Evolutionary conservation across 2,888 invertebrate genomes (phyloP).

Genomic region (Gari tellinella): DNA sequence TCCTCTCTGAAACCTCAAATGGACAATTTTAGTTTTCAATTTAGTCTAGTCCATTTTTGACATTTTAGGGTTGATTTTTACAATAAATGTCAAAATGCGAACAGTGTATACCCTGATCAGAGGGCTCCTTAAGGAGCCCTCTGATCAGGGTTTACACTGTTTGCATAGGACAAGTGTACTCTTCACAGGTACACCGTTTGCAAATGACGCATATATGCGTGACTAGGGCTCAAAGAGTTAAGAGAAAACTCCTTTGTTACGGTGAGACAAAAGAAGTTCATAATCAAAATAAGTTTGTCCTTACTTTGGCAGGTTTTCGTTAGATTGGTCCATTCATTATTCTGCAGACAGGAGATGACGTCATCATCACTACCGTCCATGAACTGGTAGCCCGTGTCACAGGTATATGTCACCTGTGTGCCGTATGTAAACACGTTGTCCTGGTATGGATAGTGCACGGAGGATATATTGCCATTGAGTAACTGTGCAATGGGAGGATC

Average conservation of each 20-base stretch:
- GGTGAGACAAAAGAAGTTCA: not conserved
- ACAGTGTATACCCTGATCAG: no score
- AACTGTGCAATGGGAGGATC: constrained; percentile 6
- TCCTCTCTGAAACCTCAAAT: no score
- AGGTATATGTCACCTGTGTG: constrained; percentile 27
- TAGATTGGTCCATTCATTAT: constrained; percentile 46
- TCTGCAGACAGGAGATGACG: constrained; percentile 32
- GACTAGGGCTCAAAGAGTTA: no score
- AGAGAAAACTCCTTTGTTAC: not conserved
- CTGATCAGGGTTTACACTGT: no score
- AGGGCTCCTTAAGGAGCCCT: no score
- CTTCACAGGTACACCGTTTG: no score
- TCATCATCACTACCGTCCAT: constrained; percentile 9
- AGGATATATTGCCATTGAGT: constrained; percentile 13
- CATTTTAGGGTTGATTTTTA: no score
- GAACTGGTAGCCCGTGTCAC: constrained; percentile 42
- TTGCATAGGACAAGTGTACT: no score
- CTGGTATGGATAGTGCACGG: not conserved
- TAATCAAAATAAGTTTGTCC: not conserved
- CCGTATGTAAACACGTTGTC: constrained; percentile 25
- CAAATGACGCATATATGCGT: no score
- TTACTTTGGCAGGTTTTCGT: constrained; percentile 46
- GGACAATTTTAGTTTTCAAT: no score
- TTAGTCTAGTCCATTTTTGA: no score
- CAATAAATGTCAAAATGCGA: no score